phyloP scores from a whole-genome alignment of 2,797 vertebrate species.

The Leptoclinus maculatus region DNA sequence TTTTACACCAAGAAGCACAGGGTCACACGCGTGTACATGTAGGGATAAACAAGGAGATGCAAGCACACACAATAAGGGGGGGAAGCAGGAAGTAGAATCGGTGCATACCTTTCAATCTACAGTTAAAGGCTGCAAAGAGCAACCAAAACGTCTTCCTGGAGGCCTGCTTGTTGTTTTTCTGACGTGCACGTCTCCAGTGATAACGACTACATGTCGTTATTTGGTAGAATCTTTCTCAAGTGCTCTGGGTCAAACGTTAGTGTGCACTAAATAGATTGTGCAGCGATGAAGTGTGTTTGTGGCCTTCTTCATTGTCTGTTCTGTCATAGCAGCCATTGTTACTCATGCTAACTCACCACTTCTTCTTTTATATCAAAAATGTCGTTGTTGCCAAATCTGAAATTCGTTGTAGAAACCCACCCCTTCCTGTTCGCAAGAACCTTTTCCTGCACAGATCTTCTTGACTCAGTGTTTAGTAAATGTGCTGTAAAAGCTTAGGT shows the following conservation, averaged over 20 bases:
- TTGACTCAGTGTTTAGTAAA: constrained; percentile 2
- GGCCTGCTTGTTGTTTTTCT: background rate
- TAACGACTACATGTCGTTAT: background rate
- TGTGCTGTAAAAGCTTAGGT: background rate
- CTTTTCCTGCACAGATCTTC: background rate
- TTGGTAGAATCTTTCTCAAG: background rate
- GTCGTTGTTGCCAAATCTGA: background rate
- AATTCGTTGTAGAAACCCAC: background rate
- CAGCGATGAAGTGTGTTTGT: background rate
- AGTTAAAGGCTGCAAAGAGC: background rate
- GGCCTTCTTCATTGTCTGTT: background rate
- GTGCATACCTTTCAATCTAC: background rate
- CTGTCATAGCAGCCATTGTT: background rate
- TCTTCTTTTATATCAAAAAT: background rate
- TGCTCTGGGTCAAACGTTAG: background rate
- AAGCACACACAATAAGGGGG: background rate
- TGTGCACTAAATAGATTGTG: background rate
- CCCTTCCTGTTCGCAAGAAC: constrained; percentile 24
- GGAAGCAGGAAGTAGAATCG: background rate
- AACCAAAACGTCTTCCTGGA: background rate
- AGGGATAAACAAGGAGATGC: background rate
- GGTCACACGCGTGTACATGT: background rate
- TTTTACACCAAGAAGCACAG: background rate
- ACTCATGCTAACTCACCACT: background rate
- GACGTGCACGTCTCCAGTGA: background rate